A percentile compares a stretch with the other conserved stretches of the same genome.
phyloP scores from a whole-genome alignment of 2,113 vertebrate genomes.

The Oryzias woworae region DNA sequence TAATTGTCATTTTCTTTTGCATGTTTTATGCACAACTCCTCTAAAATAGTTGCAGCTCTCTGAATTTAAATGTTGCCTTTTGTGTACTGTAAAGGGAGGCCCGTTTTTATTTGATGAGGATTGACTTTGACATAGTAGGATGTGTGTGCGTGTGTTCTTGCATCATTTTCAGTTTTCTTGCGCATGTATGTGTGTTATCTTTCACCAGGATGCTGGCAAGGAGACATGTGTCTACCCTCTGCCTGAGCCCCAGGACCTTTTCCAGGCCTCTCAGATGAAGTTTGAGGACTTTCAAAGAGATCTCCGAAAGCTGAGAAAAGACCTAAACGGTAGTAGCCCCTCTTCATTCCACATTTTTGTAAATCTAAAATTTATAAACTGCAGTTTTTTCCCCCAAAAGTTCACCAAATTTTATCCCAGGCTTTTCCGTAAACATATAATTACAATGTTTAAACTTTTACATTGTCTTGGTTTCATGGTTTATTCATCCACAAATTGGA shows the following conservation, averaged over 20 bases:
- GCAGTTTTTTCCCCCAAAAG: background rate
- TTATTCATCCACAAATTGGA: slow-evolving; percentile 13
- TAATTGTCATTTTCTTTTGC: slow-evolving; percentile 42
- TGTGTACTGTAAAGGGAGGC: slow-evolving; percentile 43
- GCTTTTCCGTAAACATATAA: background rate
- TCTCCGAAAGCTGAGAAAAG: slow-evolving; percentile 92
- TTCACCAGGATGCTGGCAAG: slow-evolving; percentile 87
- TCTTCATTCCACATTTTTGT: background rate
- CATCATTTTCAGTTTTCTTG: slow-evolving; percentile 24
- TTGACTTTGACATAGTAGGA: slow-evolving; percentile 47
- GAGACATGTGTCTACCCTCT: slow-evolving; percentile 90
- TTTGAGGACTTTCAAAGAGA: slow-evolving; percentile 97
- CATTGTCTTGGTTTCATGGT: slow-evolving; percentile 6
- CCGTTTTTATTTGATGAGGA: slow-evolving; percentile 37
- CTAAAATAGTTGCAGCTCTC: slow-evolving; percentile 36
- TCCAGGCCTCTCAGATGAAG: slow-evolving; percentile 95
- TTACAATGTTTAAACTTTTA: slow-evolving; percentile 19
- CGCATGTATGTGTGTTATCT: slow-evolving; percentile 50
- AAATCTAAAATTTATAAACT: slow-evolving; percentile 18
- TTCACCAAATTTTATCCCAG: slow-evolving; percentile 9
- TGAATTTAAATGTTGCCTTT: slow-evolving; percentile 35
- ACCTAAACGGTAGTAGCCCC: slow-evolving; percentile 81
- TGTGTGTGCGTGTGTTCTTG: slow-evolving; percentile 9
- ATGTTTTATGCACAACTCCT: slow-evolving; percentile 32
- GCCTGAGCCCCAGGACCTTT: slow-evolving; percentile 95